Percentiles rank a stretch among this genome's conserved stretches.
Evolutionary conservation across 2,888 invertebrate species (phyloP).

Genomic region (Palloptera scutellata): DNA sequence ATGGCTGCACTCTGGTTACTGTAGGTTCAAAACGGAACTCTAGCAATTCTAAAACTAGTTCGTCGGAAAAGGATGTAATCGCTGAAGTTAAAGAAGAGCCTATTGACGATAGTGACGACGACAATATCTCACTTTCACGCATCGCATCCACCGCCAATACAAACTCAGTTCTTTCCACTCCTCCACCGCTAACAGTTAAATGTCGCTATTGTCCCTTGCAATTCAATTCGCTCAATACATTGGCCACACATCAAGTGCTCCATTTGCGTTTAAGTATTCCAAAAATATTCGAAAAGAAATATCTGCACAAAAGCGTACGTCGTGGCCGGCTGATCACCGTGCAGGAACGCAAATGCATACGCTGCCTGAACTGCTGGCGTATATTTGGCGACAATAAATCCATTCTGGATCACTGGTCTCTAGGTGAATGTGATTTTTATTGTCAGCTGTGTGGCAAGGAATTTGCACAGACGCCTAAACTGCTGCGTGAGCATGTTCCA

Average conservation of each 20-base stretch:
- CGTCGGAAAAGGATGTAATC: not conserved
- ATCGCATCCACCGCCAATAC: not conserved
- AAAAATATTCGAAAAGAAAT: slow-evolving; percentile 46
- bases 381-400: slow-evolving; percentile 49
- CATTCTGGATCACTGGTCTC: slow-evolving; percentile 53
- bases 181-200: slow-evolving; percentile 3
- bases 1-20: slow-evolving; percentile 45
- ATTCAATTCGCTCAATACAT: slow-evolving; percentile 42
- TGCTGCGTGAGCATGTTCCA: slow-evolving; percentile 50
- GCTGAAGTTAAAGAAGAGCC: not conserved
- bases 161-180: not conserved
- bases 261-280: slow-evolving; percentile 45
- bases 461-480: slow-evolving; percentile 49
- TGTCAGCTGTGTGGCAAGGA: slow-evolving; percentile 53
- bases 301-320: slow-evolving; percentile 44
- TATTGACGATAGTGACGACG: not conserved
- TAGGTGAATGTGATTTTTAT: slow-evolving; percentile 52
- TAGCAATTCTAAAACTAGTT: not conserved
- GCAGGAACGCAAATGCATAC: slow-evolving; percentile 48
- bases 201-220: slow-evolving; percentile 43
- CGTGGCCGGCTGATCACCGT: slow-evolving; percentile 48
- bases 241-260: slow-evolving; percentile 52
- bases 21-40: not conserved
- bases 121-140: not conserved
- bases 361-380: slow-evolving; percentile 55